Base-by-base conservation (phyloP, 2,113 vertebrate species). In the Cygnus atratus region DNA sequence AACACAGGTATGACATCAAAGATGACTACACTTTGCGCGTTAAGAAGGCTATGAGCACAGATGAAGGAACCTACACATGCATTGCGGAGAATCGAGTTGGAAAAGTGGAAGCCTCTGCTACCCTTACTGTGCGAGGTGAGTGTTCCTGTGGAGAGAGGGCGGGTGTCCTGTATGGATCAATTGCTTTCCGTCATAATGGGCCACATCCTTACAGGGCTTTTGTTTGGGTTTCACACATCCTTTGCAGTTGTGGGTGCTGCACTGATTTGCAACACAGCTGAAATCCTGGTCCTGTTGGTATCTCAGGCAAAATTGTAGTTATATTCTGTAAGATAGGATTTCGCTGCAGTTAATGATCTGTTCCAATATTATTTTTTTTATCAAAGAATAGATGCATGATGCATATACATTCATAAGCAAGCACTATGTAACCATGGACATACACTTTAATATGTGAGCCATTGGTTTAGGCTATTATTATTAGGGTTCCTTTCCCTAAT, bases 81-180 rank as follows among this genome's bases (percentile, higher is more conserved):
- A 98, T 99, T 84, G 99, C 99, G 7, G 99, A 99, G 96, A 99
- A 99, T 87, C 98, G 99, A 1, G 99, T 99, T 57, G 99, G 99
- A 19, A 99, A 99, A 94, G 98, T 99, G 84, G 99, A 99, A 93
- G 98, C 99, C 33, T 98, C 99, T 2, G 99, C 99, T 13, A 98
- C 98, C 4, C 99, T 99, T 82, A 99, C 98, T 24, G 99, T 99
- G 82, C 97, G 99, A 99, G 99, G 99, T 99, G 97, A 94, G 98
- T 95, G 33, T 46, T 67, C 46, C 74, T 44, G 1, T 6, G 2
- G 48, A 58, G 76, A 26, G 35, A 66, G 50, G 39, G n/a, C 44
- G 29, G 2, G 41, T 46, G 26, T 33, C 70, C 43, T 26, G 1
- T 12, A 31, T 0, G 43, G 39, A 54, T 22, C 39, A 55, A 29